Conservation (phyloP, 2,888 invertebrate species). For the Geophilus truncorum region DNA sequence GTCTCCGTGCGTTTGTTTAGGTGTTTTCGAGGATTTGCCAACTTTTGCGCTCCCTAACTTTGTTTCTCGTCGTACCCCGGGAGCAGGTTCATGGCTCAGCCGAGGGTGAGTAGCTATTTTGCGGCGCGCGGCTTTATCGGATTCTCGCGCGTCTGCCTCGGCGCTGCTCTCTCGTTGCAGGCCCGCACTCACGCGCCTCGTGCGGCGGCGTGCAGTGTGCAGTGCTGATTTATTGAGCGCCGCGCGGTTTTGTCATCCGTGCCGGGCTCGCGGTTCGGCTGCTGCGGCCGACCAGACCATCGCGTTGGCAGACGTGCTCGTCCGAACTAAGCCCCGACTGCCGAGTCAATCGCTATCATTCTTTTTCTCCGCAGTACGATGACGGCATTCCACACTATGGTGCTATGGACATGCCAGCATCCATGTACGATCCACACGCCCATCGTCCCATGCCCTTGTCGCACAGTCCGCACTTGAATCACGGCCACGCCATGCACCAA, state of each 20-base stretch:
- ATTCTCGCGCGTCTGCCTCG: slow-evolving; percentile 15
- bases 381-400: slow-evolving; percentile 84
- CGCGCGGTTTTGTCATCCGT: slow-evolving; percentile 19
- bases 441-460: slow-evolving; percentile 55
- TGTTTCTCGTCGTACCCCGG: not conserved
- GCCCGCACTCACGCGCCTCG: slow-evolving; percentile 16
- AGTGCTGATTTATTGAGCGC: not conserved
- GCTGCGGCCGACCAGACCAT: slow-evolving; percentile 13
- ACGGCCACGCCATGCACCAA: slow-evolving; percentile 57
- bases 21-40: not conserved
- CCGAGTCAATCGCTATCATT: slow-evolving; percentile 18
- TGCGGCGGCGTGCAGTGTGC: slow-evolving; percentile 16
- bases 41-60: not conserved
- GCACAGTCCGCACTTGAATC: slow-evolving; percentile 70
- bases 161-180: slow-evolving; percentile 8
- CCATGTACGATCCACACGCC: slow-evolving; percentile 71
- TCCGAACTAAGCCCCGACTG: no score
- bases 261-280: slow-evolving; percentile 2
- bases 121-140: not conserved
- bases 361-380: slow-evolving; percentile 72
- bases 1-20: not conserved
- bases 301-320: slow-evolving; percentile 8
- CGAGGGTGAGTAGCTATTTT: slow-evolving; percentile 61
- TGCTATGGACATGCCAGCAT: slow-evolving; percentile 63
- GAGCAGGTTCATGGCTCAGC: slow-evolving; percentile 71